Base-by-base conservation (phyloP, 2,888 invertebrate species). In the Morpho achilles region DNA sequence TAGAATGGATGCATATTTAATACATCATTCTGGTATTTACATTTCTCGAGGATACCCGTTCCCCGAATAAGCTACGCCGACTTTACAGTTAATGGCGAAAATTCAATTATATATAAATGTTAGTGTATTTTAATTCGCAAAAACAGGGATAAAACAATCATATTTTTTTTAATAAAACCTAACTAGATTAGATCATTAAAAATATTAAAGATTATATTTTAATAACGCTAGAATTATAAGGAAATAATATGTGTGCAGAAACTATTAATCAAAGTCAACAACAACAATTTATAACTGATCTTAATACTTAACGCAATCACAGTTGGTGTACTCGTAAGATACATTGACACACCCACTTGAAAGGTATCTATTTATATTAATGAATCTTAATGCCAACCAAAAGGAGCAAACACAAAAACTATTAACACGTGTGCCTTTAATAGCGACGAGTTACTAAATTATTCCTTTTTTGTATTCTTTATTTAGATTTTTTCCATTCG, bases 401-500 rank as follows among this genome's bases (percentile, higher is more conserved):
- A 70, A 65, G 50, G 59, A 64, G 61, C 62, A 78, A 79, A 70
- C 69, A 75, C 64, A 76, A 79, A 81, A 81, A 77, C 79, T 77
- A 84, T 85, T 84, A 84, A 82, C 82, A 86, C 84, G 78, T 80
- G 82, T 75, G 77, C 71, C 72, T 75, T 80, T 75, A 77, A 80
- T 82, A 81, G 79, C 83, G 79, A 81, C 75, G 80, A 81, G 79
- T 78, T 77, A 67, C 75, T 84, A 81, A 82, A 85, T 87, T 82
- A 82, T 80, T 77, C 77, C 80, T 76, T 69, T 75, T 77, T 42
- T 49, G 49, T 10, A 57, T 61, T 62, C 66, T 67, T 77, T 84
- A 81, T 83, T 79, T 76, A 76, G 70, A 22, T 50, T 55, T 66
- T 79, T 77, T 74, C 50, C 55, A 65, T 73, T 68, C 80, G 80